Conservation (phyloP, 2,113 vertebrate species). For the Entomyzon cyanotis region DNA sequence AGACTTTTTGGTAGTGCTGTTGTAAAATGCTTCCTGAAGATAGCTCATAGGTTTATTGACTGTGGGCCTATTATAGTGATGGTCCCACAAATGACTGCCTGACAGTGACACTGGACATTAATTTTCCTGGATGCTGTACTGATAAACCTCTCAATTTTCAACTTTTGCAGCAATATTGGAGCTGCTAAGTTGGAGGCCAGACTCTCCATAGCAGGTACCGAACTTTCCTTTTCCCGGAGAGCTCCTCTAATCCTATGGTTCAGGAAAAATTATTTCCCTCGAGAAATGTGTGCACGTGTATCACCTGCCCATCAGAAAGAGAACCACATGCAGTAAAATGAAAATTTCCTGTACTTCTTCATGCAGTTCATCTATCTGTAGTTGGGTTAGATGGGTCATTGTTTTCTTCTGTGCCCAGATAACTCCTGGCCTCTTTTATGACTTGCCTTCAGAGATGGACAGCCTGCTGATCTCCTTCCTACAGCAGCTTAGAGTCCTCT, state of each 20-base stretch:
- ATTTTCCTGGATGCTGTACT: background rate
- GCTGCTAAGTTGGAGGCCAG: background rate
- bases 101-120: too few species aligned
- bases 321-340: background rate
- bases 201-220: background rate
- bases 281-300: background rate
- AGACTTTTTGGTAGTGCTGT: background rate
- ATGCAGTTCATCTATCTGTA: background rate
- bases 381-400: background rate
- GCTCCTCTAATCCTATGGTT: background rate
- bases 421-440: background rate
- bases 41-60: background rate
- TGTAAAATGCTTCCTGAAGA: background rate
- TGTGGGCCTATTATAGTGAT: background rate
- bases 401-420: background rate
- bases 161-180: background rate
- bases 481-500: background rate
- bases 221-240: background rate
- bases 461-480: background rate
- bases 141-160: background rate
- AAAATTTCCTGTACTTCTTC: background rate
- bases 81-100: background rate
- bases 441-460: background rate
- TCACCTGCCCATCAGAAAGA: background rate
- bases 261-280: background rate